These are phyloP conservation scores for Drosophila virilis DNA, from an alignment of 1,140 invertebrate species.

Conservation along the genomic window DNA sequence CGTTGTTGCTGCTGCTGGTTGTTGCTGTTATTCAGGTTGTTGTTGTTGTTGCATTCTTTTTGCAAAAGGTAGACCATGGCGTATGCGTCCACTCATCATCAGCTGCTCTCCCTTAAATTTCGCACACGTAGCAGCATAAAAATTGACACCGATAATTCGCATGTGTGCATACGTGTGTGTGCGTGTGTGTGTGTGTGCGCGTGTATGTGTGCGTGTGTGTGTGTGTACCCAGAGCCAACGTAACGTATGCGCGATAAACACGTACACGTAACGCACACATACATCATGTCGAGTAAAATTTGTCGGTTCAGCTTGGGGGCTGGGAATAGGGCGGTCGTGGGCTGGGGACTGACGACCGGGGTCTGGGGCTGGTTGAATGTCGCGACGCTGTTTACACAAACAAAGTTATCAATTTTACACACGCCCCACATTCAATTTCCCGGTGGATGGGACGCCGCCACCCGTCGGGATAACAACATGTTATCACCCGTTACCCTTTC, in stretches of 20 bases:
- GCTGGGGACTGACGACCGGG: neutral
- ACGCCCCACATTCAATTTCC: conserved; percentile 47
- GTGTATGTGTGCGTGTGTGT: conserved; percentile 8
- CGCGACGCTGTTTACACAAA: conserved; percentile 81
- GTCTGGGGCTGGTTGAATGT: conserved; percentile 50
- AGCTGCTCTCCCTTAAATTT: conserved; percentile 75
- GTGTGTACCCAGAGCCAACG: conserved; percentile 34
- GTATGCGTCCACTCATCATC: conserved; percentile 70
- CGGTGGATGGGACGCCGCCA: conserved; percentile 41
- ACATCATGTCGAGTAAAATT: conserved; percentile 72
- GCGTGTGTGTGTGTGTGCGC: conserved; percentile 9
- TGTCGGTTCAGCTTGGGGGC: conserved; percentile 35
- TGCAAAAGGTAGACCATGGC: conserved; percentile 27
- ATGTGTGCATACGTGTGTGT: conserved; percentile 26
- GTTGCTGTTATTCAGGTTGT: conserved; percentile 8
- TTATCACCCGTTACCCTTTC: conserved; percentile 25
- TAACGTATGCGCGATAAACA: conserved; percentile 78
- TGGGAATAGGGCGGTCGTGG: neutral
- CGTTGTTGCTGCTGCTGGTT: conserved; percentile 16
- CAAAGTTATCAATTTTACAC: conserved; percentile 83
- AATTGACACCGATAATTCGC: conserved; percentile 80
- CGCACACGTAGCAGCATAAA: conserved; percentile 82
- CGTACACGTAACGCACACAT: conserved; percentile 75
- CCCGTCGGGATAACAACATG: conserved; percentile 49
- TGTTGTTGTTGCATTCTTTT: conserved; percentile 24